These are phyloP conservation scores for Athene cunicularia DNA, from an alignment of 2,113 vertebrate species.

Conservation along the genomic window DNA sequence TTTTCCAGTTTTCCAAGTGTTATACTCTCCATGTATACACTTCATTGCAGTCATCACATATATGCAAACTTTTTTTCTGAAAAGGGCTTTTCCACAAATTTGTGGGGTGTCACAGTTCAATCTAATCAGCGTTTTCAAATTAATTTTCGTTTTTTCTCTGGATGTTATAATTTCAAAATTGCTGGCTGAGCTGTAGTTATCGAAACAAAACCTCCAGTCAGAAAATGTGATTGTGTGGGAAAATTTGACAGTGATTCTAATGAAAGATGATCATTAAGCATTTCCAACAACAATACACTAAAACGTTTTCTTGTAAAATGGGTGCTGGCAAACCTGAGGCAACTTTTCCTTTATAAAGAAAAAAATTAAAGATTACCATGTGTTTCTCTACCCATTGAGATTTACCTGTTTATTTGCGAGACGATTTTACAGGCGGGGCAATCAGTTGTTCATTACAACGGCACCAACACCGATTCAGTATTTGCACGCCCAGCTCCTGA, in stretches of 20 bases:
- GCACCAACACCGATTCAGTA: background rate
- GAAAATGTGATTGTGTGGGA: background rate
- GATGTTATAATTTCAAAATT: background rate
- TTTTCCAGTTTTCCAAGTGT: background rate
- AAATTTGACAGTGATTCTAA: background rate
- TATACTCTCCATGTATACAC: rapidly evolving
- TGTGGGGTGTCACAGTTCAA: background rate
- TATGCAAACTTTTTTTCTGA: background rate
- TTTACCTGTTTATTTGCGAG: background rate
- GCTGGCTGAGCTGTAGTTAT: background rate
- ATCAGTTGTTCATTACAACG: background rate
- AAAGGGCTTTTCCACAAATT: background rate
- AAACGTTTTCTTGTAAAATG: background rate
- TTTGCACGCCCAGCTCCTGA: background rate
- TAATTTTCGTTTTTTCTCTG: background rate
- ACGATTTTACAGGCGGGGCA: background rate
- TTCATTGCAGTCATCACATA: background rate
- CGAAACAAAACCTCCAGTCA: background rate
- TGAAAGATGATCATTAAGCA: background rate
- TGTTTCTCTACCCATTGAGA: background rate
- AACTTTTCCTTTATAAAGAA: background rate
- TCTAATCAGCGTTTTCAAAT: background rate
- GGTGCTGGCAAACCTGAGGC: background rate
- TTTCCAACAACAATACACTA: background rate
- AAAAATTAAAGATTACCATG: background rate